Evolutionary conservation across 1,140 invertebrate genomes (phyloP).

Genomic region (Drosophila tropicalis): DNA sequence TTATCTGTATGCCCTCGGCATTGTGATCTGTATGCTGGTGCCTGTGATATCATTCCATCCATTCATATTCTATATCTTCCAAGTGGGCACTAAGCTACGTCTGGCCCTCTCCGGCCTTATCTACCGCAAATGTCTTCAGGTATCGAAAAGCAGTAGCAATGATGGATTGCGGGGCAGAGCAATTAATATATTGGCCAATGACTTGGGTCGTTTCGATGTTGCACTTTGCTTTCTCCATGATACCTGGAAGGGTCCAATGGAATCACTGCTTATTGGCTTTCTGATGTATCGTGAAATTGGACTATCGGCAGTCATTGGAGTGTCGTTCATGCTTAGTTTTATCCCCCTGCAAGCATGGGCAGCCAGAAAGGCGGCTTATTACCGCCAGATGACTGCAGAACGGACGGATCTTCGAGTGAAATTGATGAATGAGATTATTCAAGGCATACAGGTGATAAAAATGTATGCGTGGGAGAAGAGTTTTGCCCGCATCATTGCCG

Average conservation of each 20-base stretch:
- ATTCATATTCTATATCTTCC: conserved; percentile 89
- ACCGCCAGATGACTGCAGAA: conserved; percentile 84
- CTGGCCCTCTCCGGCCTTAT: conserved; percentile 91
- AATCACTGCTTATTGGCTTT: conserved; percentile 89
- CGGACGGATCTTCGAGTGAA: conserved; percentile 92
- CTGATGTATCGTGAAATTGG: conserved; percentile 91
- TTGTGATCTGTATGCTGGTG: conserved; percentile 87
- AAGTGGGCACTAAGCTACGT: conserved; percentile 90
- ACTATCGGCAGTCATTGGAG: conserved; percentile 89
- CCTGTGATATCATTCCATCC: conserved; percentile 90
- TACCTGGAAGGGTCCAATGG: conserved; percentile 89
- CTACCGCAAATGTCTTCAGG: conserved; percentile 90
- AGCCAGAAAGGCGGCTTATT: conserved; percentile 87
- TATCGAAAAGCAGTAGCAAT: conserved; percentile 88
- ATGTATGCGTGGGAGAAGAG: conserved; percentile 96
- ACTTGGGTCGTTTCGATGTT: conserved; percentile 89
- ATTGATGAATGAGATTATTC: conserved; percentile 93
- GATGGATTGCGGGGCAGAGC: conserved; percentile 93
- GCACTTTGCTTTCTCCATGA: conserved; percentile 87
- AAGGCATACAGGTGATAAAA: conserved; percentile 92
- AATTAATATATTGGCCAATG: conserved; percentile 94
- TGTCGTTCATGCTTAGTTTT: conserved; percentile 90
- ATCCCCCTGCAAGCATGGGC: conserved; percentile 93
- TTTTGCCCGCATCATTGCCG: conserved; percentile 88
- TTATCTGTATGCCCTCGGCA: conserved; percentile 88